These are phyloP conservation scores for Drosophila grimshawi DNA, from an alignment of 1,140 invertebrate genomes.

Conservation along the genomic window DNA sequence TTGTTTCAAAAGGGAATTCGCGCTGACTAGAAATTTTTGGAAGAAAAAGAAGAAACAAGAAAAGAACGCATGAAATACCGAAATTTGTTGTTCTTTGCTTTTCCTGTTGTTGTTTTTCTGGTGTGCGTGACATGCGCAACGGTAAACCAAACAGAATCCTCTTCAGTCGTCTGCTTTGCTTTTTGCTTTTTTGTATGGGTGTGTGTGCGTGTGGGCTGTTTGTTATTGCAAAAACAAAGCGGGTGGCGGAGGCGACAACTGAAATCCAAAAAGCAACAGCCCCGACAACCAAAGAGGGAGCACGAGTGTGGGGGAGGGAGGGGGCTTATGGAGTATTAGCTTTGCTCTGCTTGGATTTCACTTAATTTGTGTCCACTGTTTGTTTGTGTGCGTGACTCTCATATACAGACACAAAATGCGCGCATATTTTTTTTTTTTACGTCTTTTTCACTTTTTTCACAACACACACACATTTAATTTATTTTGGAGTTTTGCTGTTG, in stretches of 20 bases:
- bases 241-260: slow-evolving; percentile 41
- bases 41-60: slow-evolving; percentile 30
- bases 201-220: slow-evolving; percentile 38
- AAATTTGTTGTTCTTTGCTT: slow-evolving; percentile 15
- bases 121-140: slow-evolving; percentile 46
- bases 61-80: slow-evolving; percentile 7
- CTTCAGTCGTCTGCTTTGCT: slow-evolving; percentile 23
- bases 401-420: slow-evolving; percentile 75
- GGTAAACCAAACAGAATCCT: slow-evolving; percentile 49
- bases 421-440: slow-evolving; percentile 70
- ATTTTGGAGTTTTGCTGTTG: slow-evolving; percentile 44
- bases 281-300: slow-evolving; percentile 21
- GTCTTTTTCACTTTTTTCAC: slow-evolving; percentile 60
- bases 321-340: slow-evolving; percentile 18
- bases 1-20: slow-evolving; percentile 38
- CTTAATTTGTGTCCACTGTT: slow-evolving; percentile 47
- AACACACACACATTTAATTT: slow-evolving; percentile 24
- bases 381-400: slow-evolving; percentile 55
- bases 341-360: slow-evolving; percentile 65
- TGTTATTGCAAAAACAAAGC: slow-evolving; percentile 51
- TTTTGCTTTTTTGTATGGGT: slow-evolving; percentile 28
- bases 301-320: slow-evolving; percentile 1
- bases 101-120: slow-evolving; percentile 20
- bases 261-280: slow-evolving; percentile 75
- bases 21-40: slow-evolving; percentile 49